phyloP scores from a whole-genome alignment of 2,888 invertebrate genomes.

The Furcula furcula region DNA sequence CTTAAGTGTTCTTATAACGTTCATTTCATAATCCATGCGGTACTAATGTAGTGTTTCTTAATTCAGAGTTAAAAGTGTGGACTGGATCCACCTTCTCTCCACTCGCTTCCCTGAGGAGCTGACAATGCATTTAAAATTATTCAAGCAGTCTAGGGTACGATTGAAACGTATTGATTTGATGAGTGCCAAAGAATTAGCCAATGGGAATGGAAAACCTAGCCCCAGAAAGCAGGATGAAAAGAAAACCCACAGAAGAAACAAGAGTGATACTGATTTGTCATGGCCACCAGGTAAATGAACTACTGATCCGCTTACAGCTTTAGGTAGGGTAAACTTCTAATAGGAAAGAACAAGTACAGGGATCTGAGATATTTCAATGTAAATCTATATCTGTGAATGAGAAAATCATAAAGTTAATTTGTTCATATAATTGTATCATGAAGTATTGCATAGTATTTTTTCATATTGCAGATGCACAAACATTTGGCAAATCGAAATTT shows the following conservation, averaged over 20 bases:
- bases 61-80: constrained; percentile 88
- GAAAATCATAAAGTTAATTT: too few species aligned
- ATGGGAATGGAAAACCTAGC: constrained; percentile 59
- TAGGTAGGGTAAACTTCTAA: too few species aligned
- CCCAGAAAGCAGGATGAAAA: constrained; percentile 72
- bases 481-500: constrained; percentile 83
- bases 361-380: too few species aligned
- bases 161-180: constrained; percentile 67
- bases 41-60: too few species aligned
- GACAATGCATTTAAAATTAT: constrained; percentile 93
- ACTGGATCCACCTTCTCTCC: constrained; percentile 95
- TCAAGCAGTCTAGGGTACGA: constrained; percentile 87
- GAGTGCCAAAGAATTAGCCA: constrained; percentile 67
- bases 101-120: constrained; percentile 94
- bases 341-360: too few species aligned
- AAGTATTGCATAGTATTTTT: too few species aligned
- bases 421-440: too few species aligned
- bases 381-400: too few species aligned
- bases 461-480: constrained; percentile 20
- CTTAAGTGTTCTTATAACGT: too few species aligned
- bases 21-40: too few species aligned
- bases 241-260: constrained; percentile 85
- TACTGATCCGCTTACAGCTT: too few species aligned
- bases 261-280: constrained; percentile 87
- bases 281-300: constrained; percentile 82